Evolutionary conservation across 2,888 invertebrate species (phyloP), one percentile per base, ranked within the genome.

Genomic region (Drosophila neonasuta): DNA sequence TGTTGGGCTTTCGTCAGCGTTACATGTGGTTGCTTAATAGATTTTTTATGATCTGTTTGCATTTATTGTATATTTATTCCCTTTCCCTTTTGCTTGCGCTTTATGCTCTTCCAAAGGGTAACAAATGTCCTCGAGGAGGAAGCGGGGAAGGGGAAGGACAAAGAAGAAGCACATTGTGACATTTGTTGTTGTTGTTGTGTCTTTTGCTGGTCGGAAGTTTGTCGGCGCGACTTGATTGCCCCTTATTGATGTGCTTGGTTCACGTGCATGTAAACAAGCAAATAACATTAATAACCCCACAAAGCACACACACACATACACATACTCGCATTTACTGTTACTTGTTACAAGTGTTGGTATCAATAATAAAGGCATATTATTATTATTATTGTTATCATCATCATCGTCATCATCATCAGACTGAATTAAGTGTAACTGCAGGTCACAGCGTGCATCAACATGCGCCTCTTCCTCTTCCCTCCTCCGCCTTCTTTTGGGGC

Each of bases 1-100:
- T 71, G 49, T 61, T 46, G 58, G 45, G 60, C 78, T 71, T 67
- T 67, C 68, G 74, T 66, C 65, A 74, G 61, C 54, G 56, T 69
- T 81, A 71, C 79, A 80, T 83, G 83, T 87, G 83, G 87, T 85
- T 82, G 79, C 83, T 67, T 84, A 84, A 87, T 84, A 84, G 83
- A 84, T 84, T 86, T 84, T 84, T 87, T 87, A 84, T 84, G 86
- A 84, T 84, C 87, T 82, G 76, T 86, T 86, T 79, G 74, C 76
- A 78, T 78, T 75, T 74, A 62, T 77, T 48, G 71, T 54, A n/a
- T 36, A 41, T 57, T 34, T 57, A 46, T 62, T 30, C n/a, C n/a
- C n/a, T n/a, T 61, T 49, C 39, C 17, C 39, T 45, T 29, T 52
- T 1, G 42, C 41, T 41, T 20, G 13, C 62, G 24, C 39, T 61